These are phyloP conservation scores for Onthophagus taurus DNA, from an alignment of 1,140 invertebrate species.

Conservation along the genomic window DNA sequence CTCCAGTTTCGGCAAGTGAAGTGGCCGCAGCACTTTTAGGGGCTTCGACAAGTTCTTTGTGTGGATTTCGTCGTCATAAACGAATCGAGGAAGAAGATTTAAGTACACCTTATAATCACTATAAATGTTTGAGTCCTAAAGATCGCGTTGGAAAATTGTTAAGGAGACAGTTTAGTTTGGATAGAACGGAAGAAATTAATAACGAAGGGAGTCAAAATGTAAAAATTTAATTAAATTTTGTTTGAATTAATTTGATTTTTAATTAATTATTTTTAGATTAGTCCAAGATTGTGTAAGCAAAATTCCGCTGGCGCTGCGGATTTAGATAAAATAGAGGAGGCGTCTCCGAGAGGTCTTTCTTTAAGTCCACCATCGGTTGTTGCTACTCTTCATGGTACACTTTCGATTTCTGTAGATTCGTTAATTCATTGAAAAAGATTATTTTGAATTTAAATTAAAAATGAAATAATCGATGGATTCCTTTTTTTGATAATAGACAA, in stretches of 20 bases:
- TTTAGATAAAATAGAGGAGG: conserved; percentile 60
- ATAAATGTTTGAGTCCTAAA: conserved; percentile 59
- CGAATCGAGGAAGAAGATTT: conserved; percentile 50
- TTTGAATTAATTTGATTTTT: not conserved
- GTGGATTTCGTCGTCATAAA: conserved; percentile 36
- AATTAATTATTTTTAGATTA: conserved; percentile 22
- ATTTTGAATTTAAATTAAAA: no score
- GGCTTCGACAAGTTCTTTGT: conserved; percentile 43
- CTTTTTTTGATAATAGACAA: no score
- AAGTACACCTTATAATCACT: conserved; percentile 59
- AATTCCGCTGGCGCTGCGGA: conserved; percentile 62
- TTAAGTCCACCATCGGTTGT: conserved; percentile 22
- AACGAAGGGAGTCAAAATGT: conserved; percentile 15
- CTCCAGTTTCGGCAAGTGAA: conserved; percentile 44
- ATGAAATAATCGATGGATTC: no score
- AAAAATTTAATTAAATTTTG: not conserved
- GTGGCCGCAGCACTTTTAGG: conserved; percentile 45
- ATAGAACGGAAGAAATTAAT: conserved; percentile 49
- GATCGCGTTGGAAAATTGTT: conserved; percentile 47
- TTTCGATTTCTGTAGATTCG: conserved; percentile 36
- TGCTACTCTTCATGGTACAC: conserved; percentile 31
- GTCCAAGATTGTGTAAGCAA: conserved; percentile 51
- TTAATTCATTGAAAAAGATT: conserved; percentile 30
- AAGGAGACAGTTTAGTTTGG: conserved; percentile 59
- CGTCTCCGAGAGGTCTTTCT: conserved; percentile 39